phyloP scores from a whole-genome alignment of 2,113 vertebrate genomes.

The Halichoerus grypus region DNA sequence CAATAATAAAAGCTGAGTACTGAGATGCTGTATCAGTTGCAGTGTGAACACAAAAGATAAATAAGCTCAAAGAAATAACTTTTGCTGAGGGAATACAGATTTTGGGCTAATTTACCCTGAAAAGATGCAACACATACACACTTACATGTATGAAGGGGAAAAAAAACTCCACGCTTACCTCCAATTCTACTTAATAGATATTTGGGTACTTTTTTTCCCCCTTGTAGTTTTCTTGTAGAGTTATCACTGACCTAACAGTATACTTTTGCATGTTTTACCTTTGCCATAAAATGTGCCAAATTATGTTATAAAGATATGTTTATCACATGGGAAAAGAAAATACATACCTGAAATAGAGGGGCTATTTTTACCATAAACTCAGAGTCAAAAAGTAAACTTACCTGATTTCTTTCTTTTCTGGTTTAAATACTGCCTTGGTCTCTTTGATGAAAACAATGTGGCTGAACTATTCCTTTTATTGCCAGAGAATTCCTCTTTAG shows the following conservation, averaged over 20 bases:
- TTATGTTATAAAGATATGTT: slow-evolving; percentile 6
- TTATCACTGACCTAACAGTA: not conserved
- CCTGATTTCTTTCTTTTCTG: not conserved
- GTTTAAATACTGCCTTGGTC: not conserved
- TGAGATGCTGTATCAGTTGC: not conserved
- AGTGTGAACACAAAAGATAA: not conserved
- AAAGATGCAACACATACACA: not conserved
- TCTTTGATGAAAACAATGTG: not conserved
- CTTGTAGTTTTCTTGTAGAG: not conserved
- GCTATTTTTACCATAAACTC: not conserved
- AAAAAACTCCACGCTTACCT: not conserved
- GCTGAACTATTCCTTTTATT: not conserved
- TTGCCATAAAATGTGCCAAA: not conserved
- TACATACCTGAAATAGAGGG: not conserved
- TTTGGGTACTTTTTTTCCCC: not conserved
- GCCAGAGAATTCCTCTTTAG: slow-evolving; percentile 9
- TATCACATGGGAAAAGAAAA: not conserved
- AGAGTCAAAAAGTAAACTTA: not conserved
- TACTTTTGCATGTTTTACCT: not conserved
- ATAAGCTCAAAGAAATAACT: not conserved
- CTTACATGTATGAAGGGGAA: not conserved
- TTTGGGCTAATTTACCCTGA: not conserved
- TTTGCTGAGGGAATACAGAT: not conserved
- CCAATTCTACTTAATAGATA: slow-evolving; percentile 16
- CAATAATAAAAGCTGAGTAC: not conserved